Percentiles rank a stretch among this genome's conserved stretches.
Evolutionary conservation across 2,113 vertebrate genomes (phyloP).

Genomic region (Glaucomys volans): DNA sequence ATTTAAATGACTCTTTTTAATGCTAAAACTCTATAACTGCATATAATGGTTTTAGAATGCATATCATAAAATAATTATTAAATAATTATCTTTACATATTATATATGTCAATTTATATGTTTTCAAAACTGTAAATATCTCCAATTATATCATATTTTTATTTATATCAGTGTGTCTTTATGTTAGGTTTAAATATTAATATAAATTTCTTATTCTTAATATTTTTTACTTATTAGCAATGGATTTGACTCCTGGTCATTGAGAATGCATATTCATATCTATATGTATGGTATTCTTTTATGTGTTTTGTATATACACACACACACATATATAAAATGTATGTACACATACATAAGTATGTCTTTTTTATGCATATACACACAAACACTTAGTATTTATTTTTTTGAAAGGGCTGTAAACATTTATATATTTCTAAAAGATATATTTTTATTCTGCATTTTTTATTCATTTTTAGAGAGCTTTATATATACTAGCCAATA

Average conservation of each 20-base stretch:
- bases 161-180: not conserved
- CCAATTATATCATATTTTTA: not conserved
- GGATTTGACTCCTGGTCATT: not conserved
- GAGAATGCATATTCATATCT: not conserved
- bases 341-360: not conserved
- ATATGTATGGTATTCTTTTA: no score
- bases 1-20: not conserved
- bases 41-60: not conserved
- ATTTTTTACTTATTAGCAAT: not conserved
- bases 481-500: slow-evolving; percentile 34
- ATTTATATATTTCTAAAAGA: not conserved
- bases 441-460: slow-evolving; percentile 17
- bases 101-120: not conserved
- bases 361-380: not conserved
- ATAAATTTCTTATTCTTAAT: not conserved
- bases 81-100: not conserved
- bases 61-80: not conserved
- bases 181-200: not conserved
- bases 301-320: not conserved
- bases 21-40: not conserved
- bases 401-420: slow-evolving; percentile 11
- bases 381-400: not conserved
- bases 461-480: slow-evolving; percentile 16
- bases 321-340: no score
- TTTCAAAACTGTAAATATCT: not conserved